phyloP scores from a whole-genome alignment of 2,113 vertebrate genomes.

The Hipposideros armiger region DNA sequence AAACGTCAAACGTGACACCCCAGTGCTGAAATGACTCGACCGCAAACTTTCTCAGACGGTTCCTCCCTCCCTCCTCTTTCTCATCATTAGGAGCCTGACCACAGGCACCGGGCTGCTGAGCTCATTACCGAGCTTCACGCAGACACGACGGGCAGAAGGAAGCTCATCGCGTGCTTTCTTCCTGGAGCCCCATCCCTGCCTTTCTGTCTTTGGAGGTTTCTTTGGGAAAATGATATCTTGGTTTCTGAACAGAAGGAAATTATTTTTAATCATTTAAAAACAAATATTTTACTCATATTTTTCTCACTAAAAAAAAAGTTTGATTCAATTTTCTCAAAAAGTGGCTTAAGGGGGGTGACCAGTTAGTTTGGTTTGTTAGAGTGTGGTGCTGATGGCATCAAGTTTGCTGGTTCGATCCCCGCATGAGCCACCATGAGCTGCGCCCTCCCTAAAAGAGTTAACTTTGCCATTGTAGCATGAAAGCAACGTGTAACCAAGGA shows the following conservation, averaged over 20 bases:
- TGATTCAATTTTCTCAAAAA: conserved; percentile 7
- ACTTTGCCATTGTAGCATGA: too few species aligned
- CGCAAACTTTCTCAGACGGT: not conserved
- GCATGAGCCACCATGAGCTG: too few species aligned
- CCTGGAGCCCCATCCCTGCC: not conserved
- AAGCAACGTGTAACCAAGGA: too few species aligned
- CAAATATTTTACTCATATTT: conserved; percentile 15
- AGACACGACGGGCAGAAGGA: not conserved
- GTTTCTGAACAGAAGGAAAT: not conserved
- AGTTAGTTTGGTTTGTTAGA: too few species aligned
- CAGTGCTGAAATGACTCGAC: not conserved
- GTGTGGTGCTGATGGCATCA: too few species aligned
- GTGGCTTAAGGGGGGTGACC: not conserved
- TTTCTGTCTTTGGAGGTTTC: not conserved
- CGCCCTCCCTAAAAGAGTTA: too few species aligned
- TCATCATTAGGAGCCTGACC: not conserved
- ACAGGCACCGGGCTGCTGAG: not conserved
- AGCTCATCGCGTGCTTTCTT: not conserved
- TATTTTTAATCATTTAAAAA: conserved; percentile 52
- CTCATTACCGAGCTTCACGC: not conserved
- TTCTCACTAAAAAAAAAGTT: not conserved
- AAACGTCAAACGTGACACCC: not conserved
- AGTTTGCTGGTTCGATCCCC: too few species aligned
- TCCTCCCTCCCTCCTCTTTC: not conserved
- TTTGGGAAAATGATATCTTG: not conserved